Evolutionary conservation across 2,113 vertebrate species (phyloP).

Genomic region (Peucedramus taeniatus): DNA sequence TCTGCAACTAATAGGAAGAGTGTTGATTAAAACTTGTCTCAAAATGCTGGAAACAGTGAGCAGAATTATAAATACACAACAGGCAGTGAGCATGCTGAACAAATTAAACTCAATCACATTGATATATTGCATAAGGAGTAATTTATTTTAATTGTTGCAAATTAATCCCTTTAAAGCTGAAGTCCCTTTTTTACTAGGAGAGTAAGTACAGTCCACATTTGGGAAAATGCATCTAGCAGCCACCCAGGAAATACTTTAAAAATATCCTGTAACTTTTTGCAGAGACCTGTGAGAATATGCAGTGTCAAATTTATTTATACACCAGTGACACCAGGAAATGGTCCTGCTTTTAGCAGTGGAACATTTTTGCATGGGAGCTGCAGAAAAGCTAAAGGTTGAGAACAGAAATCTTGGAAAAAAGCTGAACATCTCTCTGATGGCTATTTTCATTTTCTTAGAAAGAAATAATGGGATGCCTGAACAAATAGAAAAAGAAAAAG

Average conservation of each 20-base stretch:
- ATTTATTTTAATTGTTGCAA: not conserved
- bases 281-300: constrained; percentile 8
- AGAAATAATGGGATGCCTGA: not conserved
- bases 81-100: not conserved
- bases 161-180: not conserved
- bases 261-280: not conserved
- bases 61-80: not conserved
- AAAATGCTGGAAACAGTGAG: not conserved
- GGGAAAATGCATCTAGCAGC: not conserved
- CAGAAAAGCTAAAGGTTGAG: not conserved
- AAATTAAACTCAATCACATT: not conserved
- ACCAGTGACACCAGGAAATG: not conserved
- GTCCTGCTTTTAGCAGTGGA: not conserved
- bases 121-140: not conserved
- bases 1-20: not conserved
- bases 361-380: not conserved
- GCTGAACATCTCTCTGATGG: not conserved
- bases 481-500: not conserved
- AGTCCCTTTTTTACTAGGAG: not conserved
- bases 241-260: not conserved
- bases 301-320: not conserved
- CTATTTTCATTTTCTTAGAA: not conserved
- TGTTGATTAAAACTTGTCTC: not conserved
- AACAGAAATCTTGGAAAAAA: not conserved
- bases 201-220: not conserved